These are phyloP conservation scores for Turnix velox DNA, from an alignment of 2,113 vertebrate genomes.

Conservation along the genomic window DNA sequence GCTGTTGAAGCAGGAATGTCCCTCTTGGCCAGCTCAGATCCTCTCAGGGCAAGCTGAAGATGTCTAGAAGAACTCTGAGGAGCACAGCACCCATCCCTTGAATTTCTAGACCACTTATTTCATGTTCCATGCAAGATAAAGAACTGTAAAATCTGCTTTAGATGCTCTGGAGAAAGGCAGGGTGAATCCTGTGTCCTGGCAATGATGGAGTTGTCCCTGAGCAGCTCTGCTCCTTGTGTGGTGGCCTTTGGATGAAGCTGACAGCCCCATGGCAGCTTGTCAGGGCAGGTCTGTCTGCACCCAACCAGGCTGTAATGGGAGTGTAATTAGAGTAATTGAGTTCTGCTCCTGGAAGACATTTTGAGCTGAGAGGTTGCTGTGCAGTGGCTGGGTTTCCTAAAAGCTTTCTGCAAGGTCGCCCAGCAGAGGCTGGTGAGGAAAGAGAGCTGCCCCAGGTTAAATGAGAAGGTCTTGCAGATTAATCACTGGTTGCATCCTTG, in stretches of 20 bases:
- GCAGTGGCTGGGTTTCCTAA: neutral
- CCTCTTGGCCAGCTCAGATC: neutral
- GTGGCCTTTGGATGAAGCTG: neutral
- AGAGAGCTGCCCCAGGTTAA: neutral
- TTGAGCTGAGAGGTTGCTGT: neutral
- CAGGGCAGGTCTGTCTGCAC: neutral
- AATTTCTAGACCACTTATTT: neutral
- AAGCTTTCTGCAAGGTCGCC: neutral
- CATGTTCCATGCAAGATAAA: fast-evolving
- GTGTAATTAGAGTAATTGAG: neutral
- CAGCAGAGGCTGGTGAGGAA: neutral
- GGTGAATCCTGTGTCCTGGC: fast-evolving
- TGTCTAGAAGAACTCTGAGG: neutral
- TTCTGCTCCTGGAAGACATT: neutral
- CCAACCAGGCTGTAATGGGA: fast-evolving
- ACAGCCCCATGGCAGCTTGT: fast-evolving
- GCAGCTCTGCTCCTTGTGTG: neutral
- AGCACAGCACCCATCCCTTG: neutral
- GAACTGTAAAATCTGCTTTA: neutral
- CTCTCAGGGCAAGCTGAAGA: neutral
- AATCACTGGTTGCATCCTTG: neutral
- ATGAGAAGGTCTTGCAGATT: neutral
- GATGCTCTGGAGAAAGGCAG: neutral
- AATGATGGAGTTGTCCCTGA: neutral
- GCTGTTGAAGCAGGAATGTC: neutral